Conservation (phyloP, 2,113 vertebrate genomes). For the Ammodytes dubius region DNA sequence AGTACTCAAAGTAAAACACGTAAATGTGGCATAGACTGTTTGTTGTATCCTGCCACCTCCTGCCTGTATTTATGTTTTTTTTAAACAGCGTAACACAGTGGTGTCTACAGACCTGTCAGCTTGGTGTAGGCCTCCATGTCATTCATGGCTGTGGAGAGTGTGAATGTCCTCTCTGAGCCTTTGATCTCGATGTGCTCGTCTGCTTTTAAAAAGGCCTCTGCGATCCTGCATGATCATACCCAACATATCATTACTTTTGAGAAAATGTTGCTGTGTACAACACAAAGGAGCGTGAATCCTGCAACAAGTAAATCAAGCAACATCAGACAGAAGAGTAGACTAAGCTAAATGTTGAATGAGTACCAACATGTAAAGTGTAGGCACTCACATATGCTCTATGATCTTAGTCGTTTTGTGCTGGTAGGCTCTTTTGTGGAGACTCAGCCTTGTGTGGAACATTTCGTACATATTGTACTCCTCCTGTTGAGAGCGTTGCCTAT, state of each 20-base stretch:
- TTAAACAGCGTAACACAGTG: neutral
- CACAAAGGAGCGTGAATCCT: neutral
- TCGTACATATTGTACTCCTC: slow-evolving; percentile 94
- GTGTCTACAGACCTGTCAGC: slow-evolving; percentile 88
- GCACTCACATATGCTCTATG: slow-evolving; percentile 95
- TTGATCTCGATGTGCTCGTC: slow-evolving; percentile 86
- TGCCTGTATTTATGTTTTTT: neutral
- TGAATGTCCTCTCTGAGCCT: slow-evolving; percentile 84
- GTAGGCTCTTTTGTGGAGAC: slow-evolving; percentile 93
- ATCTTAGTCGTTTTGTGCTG: slow-evolving; percentile 94
- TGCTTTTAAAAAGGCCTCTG: slow-evolving; percentile 93
- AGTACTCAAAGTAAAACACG: too few relatives aligned
- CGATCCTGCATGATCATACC: slow-evolving; percentile 87
- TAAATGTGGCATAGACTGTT: too few relatives aligned
- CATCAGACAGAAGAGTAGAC: too few relatives aligned
- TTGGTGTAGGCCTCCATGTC: slow-evolving; percentile 97
- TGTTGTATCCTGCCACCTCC: neutral
- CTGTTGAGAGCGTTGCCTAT: slow-evolving; percentile 73
- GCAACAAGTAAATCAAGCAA: neutral
- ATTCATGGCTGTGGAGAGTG: slow-evolving; percentile 91
- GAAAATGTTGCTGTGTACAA: too few relatives aligned
- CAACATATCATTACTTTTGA: neutral
- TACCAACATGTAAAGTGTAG: neutral
- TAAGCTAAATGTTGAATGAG: too few relatives aligned
- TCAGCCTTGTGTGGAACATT: slow-evolving; percentile 94